Conservation (phyloP, 2,888 invertebrate genomes). For the Muscina levida region DNA sequence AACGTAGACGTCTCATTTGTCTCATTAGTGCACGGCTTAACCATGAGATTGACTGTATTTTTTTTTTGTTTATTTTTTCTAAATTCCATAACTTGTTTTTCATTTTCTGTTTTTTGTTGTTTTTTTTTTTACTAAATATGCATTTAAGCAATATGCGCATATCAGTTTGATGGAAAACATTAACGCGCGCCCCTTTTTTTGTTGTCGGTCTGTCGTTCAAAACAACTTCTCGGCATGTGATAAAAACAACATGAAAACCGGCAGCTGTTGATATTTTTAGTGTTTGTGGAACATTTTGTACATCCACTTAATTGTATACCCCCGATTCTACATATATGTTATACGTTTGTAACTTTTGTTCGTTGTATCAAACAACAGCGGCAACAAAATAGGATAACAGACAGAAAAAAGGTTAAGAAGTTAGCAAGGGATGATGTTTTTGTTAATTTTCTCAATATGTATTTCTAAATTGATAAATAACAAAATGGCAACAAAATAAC, state of each 20-base stretch:
- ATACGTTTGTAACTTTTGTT: conserved; percentile 37
- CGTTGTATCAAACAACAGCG: conserved; percentile 7
- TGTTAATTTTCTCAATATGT: not conserved
- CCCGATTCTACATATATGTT: no score
- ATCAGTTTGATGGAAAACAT: conserved; percentile 9
- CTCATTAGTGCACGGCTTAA: no score
- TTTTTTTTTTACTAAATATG: no score
- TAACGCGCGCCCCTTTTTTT: conserved; percentile 42
- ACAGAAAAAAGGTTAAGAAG: not conserved
- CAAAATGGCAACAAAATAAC: not conserved
- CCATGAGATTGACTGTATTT: conserved; percentile 17
- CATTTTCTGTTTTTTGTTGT: no score
- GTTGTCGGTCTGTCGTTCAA: conserved; percentile 18
- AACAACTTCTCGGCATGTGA: conserved; percentile 26
- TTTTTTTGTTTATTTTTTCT: conserved; percentile 10
- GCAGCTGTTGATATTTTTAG: conserved; percentile 50
- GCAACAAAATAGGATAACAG: no score
- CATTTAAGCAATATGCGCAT: conserved; percentile 13
- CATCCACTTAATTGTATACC: conserved; percentile 42
- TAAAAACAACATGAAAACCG: conserved; percentile 38
- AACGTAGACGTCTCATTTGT: no score
- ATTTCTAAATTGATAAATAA: no score
- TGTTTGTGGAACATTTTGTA: conserved; percentile 19
- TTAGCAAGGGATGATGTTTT: conserved; percentile 19
- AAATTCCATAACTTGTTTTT: conserved; percentile 19